Evolutionary conservation across 37 sponge, comb jelly and placozoan species (phyloP), one percentile per base, ranked within the genome.

Genomic region (Ephydatia muelleri): DNA sequence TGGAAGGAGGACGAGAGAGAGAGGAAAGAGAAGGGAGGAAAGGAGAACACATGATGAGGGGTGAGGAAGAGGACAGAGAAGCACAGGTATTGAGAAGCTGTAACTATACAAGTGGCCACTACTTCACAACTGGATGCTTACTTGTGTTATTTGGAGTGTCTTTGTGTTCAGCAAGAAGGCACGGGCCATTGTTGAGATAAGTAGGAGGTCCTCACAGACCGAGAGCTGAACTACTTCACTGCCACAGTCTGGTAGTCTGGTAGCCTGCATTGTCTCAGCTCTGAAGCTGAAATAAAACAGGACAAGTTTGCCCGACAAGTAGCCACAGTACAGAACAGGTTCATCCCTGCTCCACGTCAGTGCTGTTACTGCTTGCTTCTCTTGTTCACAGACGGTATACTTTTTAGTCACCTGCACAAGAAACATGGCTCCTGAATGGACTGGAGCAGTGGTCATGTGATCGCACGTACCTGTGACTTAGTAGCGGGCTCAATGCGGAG

Each of bases 141-240:
- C 91, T 67, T 91, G 94, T 19, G 76, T 83, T 69, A 85, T 29
- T 64, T 74, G 80, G 36, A 86, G 87, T 37, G 88, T 94, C 33
- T 64, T 16, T 5, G 64, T 64, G 47, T 90, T 78, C 80, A 90
- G 29, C 49, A 90, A 16, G 0, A 87, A 69, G 0, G 94, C 65
- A 26, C 85, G 69, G 49, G 79, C 85, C 47, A 88, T 69, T 13
- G 94, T 90, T 2, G 91, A 94, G 34, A 94, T 74, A 8, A 94
- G 91, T 1, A 94, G 88, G 31, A 30, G n/a, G 27, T 66, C 31
- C 23, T 67, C 67, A 65, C 64, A 38, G 2, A n/a, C 29, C 1
- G 84, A 79, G 49, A 91, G 84, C 70, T 87, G 88, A 22, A 83
- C 75, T 30, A 91, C 84, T 8, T 29, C n/a, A 30, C 86, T 85